Evolutionary conservation across 2,888 invertebrate species (phyloP), one percentile per base, ranked within the genome.

Genomic region (Calameuta idolon): DNA sequence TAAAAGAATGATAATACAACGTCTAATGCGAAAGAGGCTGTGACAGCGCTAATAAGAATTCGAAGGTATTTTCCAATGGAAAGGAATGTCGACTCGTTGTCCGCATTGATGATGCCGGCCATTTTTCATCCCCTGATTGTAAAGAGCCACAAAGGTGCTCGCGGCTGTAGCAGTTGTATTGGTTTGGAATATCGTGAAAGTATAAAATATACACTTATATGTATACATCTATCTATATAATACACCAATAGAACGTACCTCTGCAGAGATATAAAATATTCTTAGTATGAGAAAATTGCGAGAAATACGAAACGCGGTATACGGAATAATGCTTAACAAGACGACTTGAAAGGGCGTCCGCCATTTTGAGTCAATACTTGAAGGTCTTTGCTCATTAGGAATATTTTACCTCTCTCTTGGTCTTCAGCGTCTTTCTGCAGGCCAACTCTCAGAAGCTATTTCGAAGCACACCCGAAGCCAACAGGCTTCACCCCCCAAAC

Each of bases 321-420:
- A 84, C 80, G 85, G 87, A 87, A 89, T 89, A 90, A 90, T 90
- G 89, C 89, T 89, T 90, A 90, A 90, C 90, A 90, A 90, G 90
- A 89, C 85, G 89, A 90, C 90, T 90, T 89, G 88, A 90, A 89
- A 90, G 90, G 87, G 88, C 86, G 87, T 87, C 86, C 89, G 89
- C 90, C 90, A 90, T 90, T 90, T 90, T 90, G 89, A 90, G 90
- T 90, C 90, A 90, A 90, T 90, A 90, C 90, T 90, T 90, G 90
- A 90, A 90, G 90, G 90, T 89, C 90, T 90, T 90, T 89, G 90
- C 90, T 90, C 90, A 90, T 90, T 90, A 90, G 90, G 90, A 90
- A 90, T 90, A 90, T 90, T 90, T 90, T 88, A 89, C 87, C 85
- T 88, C 86, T 83, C 79, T 73, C 78, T 81, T 55, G 23, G 55